These are phyloP conservation scores for Trichomycterus rosablanca DNA, from an alignment of 2,113 vertebrate genomes.

Conservation along the genomic window DNA sequence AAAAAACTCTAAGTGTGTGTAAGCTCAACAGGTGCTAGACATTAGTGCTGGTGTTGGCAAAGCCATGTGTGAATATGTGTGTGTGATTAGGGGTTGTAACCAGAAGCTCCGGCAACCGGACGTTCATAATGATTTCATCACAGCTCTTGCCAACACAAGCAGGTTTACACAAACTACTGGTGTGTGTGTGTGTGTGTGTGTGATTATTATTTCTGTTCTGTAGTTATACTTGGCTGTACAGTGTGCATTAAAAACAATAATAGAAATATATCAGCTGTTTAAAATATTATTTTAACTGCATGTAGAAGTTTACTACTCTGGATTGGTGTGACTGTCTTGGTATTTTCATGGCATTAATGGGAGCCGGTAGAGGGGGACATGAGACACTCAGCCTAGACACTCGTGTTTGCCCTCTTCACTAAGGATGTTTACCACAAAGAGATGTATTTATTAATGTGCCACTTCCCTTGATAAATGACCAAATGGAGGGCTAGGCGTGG, in stretches of 20 bases:
- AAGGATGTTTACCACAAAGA: constrained; percentile 87
- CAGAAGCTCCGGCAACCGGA: constrained; percentile 48
- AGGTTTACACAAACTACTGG: constrained; percentile 37
- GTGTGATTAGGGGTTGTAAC: constrained; percentile 40
- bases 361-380: constrained; percentile 60
- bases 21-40: constrained; percentile 48
- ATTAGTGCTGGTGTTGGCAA: constrained; percentile 40
- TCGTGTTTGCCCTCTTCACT: constrained; percentile 77
- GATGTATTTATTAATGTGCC: constrained; percentile 91
- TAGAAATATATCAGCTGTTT: too few relatives aligned
- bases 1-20: constrained; percentile 28
- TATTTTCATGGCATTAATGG: constrained; percentile 65
- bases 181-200: constrained; percentile 25
- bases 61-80: constrained; percentile 20
- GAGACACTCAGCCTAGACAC: constrained; percentile 74
- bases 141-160: constrained; percentile 41
- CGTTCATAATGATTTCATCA: constrained; percentile 45
- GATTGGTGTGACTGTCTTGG: constrained; percentile 20
- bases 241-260: neutral
- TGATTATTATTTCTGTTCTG: neutral
- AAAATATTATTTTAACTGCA: neutral
- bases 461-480: constrained; percentile 89
- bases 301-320: neutral
- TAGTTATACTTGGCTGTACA: too few relatives aligned
- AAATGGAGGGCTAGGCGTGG: constrained; percentile 79